phyloP scores from a whole-genome alignment of 2,797 vertebrate species.

The Acrossocheilus wenchowensis region DNA sequence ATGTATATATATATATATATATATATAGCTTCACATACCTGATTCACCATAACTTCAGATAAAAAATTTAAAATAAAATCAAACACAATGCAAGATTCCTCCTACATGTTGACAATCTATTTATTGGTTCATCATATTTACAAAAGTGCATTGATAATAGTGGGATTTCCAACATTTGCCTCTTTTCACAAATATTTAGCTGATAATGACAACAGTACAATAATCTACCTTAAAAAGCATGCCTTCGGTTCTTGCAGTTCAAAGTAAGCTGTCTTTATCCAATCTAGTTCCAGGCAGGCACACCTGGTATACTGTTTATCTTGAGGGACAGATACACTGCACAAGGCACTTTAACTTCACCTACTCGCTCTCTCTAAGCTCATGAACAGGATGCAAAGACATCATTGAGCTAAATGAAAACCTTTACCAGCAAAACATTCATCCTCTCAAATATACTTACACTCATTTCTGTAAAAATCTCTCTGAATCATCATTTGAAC shows the following conservation, averaged over 20 bases:
- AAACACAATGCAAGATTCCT: conserved; percentile 32
- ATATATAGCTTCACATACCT: neutral
- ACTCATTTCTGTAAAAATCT: conserved; percentile 75
- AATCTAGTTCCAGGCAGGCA: conserved; percentile 65
- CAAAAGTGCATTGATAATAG: conserved; percentile 75
- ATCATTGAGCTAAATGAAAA: conserved; percentile 68
- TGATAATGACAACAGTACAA: conserved; percentile 64
- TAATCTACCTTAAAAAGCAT: conserved; percentile 80
- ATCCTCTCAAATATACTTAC: conserved; percentile 77
- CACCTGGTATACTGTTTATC: conserved; percentile 72
- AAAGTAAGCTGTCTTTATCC: conserved; percentile 60
- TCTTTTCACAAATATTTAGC: conserved; percentile 56
- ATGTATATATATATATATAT: no score
- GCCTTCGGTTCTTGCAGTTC: conserved; percentile 73
- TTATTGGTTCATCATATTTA: conserved; percentile 65
- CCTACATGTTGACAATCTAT: conserved; percentile 61
- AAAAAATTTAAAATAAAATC: conserved; percentile 48
- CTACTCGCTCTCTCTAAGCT: conserved; percentile 68
- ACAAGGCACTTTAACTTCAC: conserved; percentile 84
- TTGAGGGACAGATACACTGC: conserved; percentile 75
- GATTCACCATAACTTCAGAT: conserved; percentile 49
- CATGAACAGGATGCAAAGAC: conserved; percentile 70
- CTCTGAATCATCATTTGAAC: conserved; percentile 72
- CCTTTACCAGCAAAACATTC: conserved; percentile 75
- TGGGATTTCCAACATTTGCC: conserved; percentile 78